Base-by-base conservation (phyloP, 2,797 vertebrate genomes). In the Chaunax sp. region DNA sequence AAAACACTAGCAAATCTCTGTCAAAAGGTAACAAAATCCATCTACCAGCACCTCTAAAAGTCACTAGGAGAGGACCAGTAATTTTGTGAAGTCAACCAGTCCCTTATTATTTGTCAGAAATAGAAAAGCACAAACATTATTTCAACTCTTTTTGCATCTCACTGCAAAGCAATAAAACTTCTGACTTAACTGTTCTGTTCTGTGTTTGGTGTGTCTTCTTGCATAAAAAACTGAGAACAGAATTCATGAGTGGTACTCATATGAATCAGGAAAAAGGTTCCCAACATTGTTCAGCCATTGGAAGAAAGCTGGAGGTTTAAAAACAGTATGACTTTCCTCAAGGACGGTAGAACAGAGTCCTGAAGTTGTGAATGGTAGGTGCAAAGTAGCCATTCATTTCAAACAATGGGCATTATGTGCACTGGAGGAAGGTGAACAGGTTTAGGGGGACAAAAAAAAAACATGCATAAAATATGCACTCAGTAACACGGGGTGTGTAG, bases 361-460 rank as follows among this genome's bases (percentile, higher is more conserved):
- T 61, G 1, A 40, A 49, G 59, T 18, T 61, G 67, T 58, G 26
- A 76, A 68, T 57, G 18, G 33, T 49, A 61, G 61, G 51, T 80
- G 74, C 69, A 50, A 86, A 86, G n/a, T 43, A 25, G 43, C 10
- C 50, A 58, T 4, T 66, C 23, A 30, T 52, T 53, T 49, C 10
- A 75, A 77, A 90, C 81, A 86, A 88, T 82, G 40, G 57, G 11
- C 7, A 72, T 55, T 88, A 80, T 78, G 68, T 82, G 55, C 59
- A 69, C 14, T 40, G 64, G 44, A 80, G 59, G 72, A 79, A 80
- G 85, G 58, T 61, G 62, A 84, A 30, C 46, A 66, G 44, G 38
- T 82, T 86, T 51, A 49, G 18, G 1, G 33, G 64, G 57, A 55
- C 28, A 30, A 37, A 43, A 74, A 52, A 63, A 64, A 11, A 22